These are phyloP conservation scores for Myzus persicae DNA, from an alignment of 1,140 invertebrate genomes.

Conservation along the genomic window DNA sequence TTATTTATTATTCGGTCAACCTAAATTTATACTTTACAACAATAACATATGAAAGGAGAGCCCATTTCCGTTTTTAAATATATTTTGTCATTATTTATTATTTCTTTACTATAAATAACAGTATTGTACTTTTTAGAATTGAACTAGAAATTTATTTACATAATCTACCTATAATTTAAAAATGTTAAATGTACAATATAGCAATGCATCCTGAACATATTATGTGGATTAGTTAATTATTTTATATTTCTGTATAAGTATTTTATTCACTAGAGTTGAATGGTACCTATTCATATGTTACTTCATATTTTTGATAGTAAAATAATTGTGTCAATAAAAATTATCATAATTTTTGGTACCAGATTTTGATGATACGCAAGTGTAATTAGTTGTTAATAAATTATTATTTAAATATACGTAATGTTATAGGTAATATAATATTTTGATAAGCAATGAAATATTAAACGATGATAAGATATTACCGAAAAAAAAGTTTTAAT, in stretches of 20 bases:
- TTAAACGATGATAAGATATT: background rate
- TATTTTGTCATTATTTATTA: conserved; percentile 9
- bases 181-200: background rate
- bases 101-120: background rate
- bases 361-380: background rate
- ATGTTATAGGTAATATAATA: too few species aligned
- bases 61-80: conserved; percentile 19
- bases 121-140: background rate
- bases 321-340: background rate
- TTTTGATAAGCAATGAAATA: background rate
- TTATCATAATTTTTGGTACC: background rate
- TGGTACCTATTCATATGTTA: background rate
- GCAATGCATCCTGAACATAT: background rate
- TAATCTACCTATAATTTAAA: background rate
- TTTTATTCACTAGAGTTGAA: background rate
- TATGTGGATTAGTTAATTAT: background rate
- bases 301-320: background rate
- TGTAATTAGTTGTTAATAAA: background rate
- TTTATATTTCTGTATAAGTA: background rate
- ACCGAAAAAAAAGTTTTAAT: background rate
- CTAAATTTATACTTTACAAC: conserved; percentile 14
- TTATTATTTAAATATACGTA: background rate
- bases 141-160: background rate
- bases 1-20: conserved; percentile 17
- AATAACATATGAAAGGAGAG: background rate